Percentiles rank a stretch among this genome's conserved stretches.
Evolutionary conservation across 1,140 invertebrate species (phyloP).

Genomic region (Bactericera cockerelli): DNA sequence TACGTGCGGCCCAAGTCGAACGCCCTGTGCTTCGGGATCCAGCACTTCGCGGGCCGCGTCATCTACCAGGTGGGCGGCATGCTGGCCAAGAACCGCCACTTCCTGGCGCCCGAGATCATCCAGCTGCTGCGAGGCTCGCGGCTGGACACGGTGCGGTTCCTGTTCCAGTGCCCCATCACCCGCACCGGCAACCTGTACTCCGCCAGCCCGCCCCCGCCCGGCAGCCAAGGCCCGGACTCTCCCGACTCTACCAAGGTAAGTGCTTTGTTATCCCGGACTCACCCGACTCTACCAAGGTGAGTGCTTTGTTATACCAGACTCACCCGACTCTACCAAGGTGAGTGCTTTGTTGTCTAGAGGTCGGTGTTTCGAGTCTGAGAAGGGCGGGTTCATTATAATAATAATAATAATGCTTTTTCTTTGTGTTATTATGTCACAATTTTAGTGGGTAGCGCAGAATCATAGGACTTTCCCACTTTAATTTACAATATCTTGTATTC

Average conservation of each 20-base stretch:
- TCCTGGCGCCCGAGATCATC: slow-evolving; percentile 61
- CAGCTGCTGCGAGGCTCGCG: slow-evolving; percentile 56
- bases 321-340: neutral
- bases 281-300: neutral
- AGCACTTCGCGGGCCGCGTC: slow-evolving; percentile 61
- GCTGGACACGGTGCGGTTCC: slow-evolving; percentile 51
- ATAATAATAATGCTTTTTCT: too few relatives aligned
- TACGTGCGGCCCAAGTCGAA: slow-evolving; percentile 63
- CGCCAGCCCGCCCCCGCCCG: slow-evolving; percentile 23
- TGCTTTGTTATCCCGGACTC: too few relatives aligned
- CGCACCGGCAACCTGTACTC: slow-evolving; percentile 61
- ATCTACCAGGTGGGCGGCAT: slow-evolving; percentile 63
- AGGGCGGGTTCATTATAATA: too few relatives aligned
- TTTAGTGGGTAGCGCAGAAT: too few relatives aligned
- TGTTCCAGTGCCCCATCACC: slow-evolving; percentile 67
- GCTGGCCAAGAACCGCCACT: slow-evolving; percentile 69
- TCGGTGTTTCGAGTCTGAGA: too few relatives aligned
- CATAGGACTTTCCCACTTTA: too few relatives aligned
- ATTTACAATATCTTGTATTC: too few relatives aligned
- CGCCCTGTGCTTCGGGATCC: slow-evolving; percentile 51
- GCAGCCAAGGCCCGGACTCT: neutral
- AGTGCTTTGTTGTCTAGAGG: too few relatives aligned
- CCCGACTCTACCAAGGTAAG: slow-evolving; percentile 4
- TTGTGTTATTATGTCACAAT: too few relatives aligned
- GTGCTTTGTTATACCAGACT: too few relatives aligned